These are phyloP conservation scores for Paratilapia polleni DNA, from an alignment of 2,113 vertebrate species.

Conservation along the genomic window DNA sequence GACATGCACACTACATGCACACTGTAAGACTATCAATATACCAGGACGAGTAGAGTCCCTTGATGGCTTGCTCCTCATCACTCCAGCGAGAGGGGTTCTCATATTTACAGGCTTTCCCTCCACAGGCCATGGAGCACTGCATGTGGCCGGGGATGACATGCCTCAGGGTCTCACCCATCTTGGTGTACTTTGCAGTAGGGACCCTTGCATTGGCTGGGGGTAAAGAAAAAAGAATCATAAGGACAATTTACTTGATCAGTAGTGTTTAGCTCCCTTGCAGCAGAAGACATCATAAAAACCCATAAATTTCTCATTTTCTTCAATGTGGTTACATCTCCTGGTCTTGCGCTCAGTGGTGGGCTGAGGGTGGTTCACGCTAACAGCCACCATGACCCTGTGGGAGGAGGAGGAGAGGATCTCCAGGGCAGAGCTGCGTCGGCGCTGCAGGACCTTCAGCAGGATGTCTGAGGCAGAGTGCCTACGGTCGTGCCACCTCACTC, in stretches of 20 bases:
- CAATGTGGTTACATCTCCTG: slow-evolving; percentile 81
- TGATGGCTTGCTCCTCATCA: slow-evolving; percentile 90
- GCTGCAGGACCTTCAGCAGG: slow-evolving; percentile 77
- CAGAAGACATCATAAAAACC: background rate
- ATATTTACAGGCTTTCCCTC: slow-evolving; percentile 95
- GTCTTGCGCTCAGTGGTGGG: slow-evolving; percentile 49
- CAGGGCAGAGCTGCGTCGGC: slow-evolving; percentile 78
- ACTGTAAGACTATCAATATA: slow-evolving; percentile 56
- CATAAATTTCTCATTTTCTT: background rate
- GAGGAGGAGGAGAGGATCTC: slow-evolving; percentile 84
- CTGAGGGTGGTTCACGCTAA: slow-evolving; percentile 78
- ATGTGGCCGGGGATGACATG: slow-evolving; percentile 94
- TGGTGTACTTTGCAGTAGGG: slow-evolving; percentile 94
- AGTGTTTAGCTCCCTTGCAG: background rate
- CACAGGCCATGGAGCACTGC: slow-evolving; percentile 97
- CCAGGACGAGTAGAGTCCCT: slow-evolving; percentile 96
- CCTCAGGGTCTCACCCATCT: slow-evolving; percentile 92
- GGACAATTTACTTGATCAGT: background rate
- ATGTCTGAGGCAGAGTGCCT: slow-evolving; percentile 84
- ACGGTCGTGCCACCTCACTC: slow-evolving; percentile 49
- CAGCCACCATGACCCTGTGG: slow-evolving; percentile 85
- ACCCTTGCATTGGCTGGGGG: slow-evolving; percentile 80
- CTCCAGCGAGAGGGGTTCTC: slow-evolving; percentile 95
- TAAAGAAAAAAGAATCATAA: background rate
- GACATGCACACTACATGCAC: background rate